A percentile compares a stretch with the other conserved stretches of the same genome.
phyloP scores from a whole-genome alignment of 2,797 vertebrate genomes.

The Rhynchonycteris naso region DNA sequence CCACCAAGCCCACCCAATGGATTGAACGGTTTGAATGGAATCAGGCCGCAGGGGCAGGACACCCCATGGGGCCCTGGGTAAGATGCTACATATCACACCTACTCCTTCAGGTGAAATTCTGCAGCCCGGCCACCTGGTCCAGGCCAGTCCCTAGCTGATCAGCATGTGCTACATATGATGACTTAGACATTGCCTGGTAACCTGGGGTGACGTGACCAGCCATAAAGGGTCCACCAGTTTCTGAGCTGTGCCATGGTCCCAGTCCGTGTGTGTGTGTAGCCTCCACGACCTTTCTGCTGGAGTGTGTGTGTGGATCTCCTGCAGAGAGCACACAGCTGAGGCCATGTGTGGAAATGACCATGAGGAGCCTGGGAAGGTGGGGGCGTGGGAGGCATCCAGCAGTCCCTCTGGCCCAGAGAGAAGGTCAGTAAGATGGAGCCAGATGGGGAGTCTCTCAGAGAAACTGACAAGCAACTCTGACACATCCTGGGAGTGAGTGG shows the following conservation, averaged over 20 bases:
- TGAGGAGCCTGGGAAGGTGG: neutral
- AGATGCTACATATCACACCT: neutral
- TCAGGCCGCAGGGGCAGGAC: neutral
- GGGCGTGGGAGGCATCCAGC: too few species aligned
- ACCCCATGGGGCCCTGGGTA: rapidly evolving
- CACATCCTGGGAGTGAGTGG: slow-evolving; percentile 6
- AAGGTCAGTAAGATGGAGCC: neutral
- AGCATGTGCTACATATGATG: neutral
- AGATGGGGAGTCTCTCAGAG: neutral
- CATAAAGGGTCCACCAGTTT: neutral
- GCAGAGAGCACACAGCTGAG: neutral
- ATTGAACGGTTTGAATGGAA: neutral
- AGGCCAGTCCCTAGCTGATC: neutral
- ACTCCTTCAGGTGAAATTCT: neutral
- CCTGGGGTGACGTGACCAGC: neutral
- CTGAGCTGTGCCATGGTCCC: neutral
- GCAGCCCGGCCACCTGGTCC: neutral
- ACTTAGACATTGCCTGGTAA: neutral
- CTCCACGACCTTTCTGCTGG: neutral
- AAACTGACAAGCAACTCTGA: neutral
- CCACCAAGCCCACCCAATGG: neutral
- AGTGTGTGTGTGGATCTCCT: neutral
- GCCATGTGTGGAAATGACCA: neutral
- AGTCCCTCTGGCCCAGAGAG: neutral
- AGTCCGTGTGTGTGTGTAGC: neutral